phyloP scores from a whole-genome alignment of 2,113 vertebrate species.

The Circaetus gallicus region DNA sequence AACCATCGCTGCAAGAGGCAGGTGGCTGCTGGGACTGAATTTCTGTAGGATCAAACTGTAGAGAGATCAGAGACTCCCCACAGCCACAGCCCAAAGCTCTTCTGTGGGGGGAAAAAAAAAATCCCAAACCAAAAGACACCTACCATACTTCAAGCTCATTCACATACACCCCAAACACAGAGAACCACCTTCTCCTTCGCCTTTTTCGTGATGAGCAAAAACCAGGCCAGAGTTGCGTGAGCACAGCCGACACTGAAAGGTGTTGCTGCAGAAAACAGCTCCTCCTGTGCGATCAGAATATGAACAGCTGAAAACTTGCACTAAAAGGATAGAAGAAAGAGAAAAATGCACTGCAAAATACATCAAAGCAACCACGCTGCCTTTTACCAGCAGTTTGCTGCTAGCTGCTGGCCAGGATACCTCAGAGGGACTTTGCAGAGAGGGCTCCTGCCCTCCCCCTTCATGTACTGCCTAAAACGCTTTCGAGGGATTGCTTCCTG shows the following conservation, averaged over 20 bases:
- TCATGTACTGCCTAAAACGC: rapidly evolving
- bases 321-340: background rate
- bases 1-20: background rate
- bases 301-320: background rate
- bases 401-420: background rate
- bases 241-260: background rate
- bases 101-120: background rate
- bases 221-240: background rate
- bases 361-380: background rate
- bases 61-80: background rate
- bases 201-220: background rate
- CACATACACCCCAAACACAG: background rate
- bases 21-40: background rate
- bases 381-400: background rate
- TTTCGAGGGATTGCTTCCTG: background rate
- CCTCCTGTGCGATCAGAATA: background rate
- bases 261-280: background rate
- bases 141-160: background rate
- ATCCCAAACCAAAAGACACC: background rate
- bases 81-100: background rate
- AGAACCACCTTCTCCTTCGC: background rate
- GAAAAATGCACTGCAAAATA: background rate
- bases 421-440: background rate
- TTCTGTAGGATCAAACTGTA: background rate
- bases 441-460: background rate